A percentile compares a stretch with the other conserved stretches of the same genome.
Conservation (phyloP, 2,113 vertebrate genomes). For the Penelope pileata region DNA sequence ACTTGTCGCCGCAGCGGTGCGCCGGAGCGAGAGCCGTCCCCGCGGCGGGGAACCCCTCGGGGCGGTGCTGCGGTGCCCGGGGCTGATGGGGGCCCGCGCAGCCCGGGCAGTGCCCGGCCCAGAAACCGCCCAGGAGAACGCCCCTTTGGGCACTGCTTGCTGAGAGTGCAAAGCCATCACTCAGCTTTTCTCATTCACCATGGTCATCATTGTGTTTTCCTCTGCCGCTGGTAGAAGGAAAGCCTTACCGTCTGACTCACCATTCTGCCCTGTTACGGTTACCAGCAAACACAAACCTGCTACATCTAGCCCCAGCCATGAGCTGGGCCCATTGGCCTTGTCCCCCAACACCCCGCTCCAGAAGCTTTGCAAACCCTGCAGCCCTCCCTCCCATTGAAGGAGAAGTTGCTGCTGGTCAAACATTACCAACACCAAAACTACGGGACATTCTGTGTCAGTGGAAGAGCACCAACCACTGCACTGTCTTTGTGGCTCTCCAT, state of each 20-base stretch:
- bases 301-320: not conserved
- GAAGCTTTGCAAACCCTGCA: not conserved
- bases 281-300: not conserved
- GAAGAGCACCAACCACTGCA: not conserved
- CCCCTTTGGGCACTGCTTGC: too few relatives aligned
- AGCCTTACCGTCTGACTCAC: not conserved
- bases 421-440: not conserved
- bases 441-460: not conserved
- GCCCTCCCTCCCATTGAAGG: not conserved
- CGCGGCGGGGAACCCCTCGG: too few relatives aligned
- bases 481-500: not conserved
- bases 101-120: too few relatives aligned
- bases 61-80: too few relatives aligned
- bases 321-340: not conserved
- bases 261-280: not conserved
- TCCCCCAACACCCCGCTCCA: not conserved
- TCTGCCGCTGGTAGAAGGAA: fast-evolving
- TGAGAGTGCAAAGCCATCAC: too few relatives aligned
- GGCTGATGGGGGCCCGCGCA: too few relatives aligned
- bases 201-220: too few relatives aligned
- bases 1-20: too few relatives aligned
- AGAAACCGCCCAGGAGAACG: too few relatives aligned
- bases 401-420: not conserved
- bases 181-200: too few relatives aligned
- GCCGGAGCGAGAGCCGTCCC: too few relatives aligned